These are phyloP conservation scores for Nerophis lumbriciformis DNA, from an alignment of 2,113 vertebrate species.

Conservation along the genomic window DNA sequence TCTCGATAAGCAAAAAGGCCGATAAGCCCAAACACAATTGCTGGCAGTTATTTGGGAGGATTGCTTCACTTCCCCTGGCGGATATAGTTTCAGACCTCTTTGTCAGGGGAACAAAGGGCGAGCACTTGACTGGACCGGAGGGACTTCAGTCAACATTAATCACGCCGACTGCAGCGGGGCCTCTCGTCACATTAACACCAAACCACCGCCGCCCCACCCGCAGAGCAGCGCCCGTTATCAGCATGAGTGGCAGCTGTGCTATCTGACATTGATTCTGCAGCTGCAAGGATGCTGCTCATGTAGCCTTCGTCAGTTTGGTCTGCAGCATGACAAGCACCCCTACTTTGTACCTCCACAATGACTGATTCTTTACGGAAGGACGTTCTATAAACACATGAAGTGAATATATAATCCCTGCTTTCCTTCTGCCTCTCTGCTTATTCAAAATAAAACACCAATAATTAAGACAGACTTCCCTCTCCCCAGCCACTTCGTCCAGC, in stretches of 20 bases:
- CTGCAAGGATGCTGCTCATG: slow-evolving; percentile 28
- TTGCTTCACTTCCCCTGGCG: slow-evolving; percentile 20
- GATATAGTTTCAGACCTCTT: slow-evolving; percentile 27
- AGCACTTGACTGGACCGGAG: slow-evolving; percentile 18
- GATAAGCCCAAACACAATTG: not conserved
- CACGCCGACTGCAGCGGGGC: slow-evolving; percentile 12
- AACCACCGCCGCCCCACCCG: not conserved
- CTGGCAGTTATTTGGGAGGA: not conserved
- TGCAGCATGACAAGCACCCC: not conserved
- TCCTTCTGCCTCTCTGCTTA: no score
- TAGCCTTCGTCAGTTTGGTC: slow-evolving; percentile 2
- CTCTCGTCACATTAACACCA: slow-evolving; percentile 17
- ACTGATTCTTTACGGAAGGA: no score
- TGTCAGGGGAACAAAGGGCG: slow-evolving; percentile 28
- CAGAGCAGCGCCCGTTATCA: slow-evolving; percentile 22
- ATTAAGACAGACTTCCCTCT: no score
- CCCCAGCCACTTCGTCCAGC: no score
- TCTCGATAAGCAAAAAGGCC: not conserved
- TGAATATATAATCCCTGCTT: no score
- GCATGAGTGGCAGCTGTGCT: slow-evolving; percentile 22
- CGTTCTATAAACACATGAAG: no score
- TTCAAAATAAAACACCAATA: no score
- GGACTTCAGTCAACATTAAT: slow-evolving; percentile 31
- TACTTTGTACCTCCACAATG: not conserved
- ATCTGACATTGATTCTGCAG: slow-evolving; percentile 16